Percentiles rank a stretch among this genome's conserved stretches.
Conservation (phyloP, 92 coral and sea anemone species). For the Siderastrea siderea region DNA sequence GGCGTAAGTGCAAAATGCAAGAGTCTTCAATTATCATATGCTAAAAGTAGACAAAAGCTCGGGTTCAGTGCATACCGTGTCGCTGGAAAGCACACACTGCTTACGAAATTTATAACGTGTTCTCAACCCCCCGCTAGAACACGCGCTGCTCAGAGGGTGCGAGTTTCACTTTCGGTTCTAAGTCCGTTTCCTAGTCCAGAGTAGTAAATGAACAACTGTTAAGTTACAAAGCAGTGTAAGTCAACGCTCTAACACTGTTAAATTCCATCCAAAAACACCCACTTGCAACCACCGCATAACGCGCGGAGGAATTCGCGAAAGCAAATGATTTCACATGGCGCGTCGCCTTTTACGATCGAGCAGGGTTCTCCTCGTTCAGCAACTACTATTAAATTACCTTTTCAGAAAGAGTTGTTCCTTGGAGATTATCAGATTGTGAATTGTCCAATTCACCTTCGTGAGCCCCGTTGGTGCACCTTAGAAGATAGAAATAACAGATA, state of each 20-base stretch:
- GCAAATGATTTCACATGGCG: conserved; percentile 32
- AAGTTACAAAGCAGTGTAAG: background rate
- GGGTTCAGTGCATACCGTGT: background rate
- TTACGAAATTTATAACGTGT: background rate
- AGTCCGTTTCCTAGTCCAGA: background rate
- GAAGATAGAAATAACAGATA: conserved; percentile 41
- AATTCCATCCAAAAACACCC: background rate
- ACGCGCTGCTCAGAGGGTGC: background rate
- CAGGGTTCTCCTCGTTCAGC: background rate
- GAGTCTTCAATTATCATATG: background rate
- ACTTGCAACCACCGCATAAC: background rate
- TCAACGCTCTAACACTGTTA: background rate
- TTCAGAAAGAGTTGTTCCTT: conserved; percentile 30
- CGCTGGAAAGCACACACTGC: background rate
- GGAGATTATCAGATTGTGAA: conserved; percentile 1
- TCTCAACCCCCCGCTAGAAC: background rate
- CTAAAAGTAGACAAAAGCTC: background rate
- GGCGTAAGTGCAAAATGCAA: background rate
- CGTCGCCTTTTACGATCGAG: background rate
- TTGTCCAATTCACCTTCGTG: conserved; percentile 44
- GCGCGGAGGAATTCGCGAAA: conserved; percentile 6
- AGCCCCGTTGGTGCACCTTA: conserved; percentile 54
- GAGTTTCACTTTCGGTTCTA: conserved; percentile 18
- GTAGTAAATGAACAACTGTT: background rate
- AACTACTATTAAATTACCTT: conserved; percentile 30